Conservation (phyloP, 2,113 vertebrate genomes). For the Sinosuthora webbiana region DNA sequence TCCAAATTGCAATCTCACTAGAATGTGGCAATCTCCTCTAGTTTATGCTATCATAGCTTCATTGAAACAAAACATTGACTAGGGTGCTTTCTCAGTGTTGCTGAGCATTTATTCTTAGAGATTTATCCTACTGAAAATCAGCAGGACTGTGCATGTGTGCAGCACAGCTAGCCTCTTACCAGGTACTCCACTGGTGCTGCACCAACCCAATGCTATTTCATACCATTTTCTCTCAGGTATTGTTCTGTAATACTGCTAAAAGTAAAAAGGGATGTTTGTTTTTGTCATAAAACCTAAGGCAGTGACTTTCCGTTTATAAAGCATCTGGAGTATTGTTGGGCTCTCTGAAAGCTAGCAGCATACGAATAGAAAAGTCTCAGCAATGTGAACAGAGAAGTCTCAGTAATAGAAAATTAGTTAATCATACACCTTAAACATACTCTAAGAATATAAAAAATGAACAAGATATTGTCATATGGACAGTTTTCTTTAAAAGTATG, state of each 20-base stretch:
- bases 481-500: not conserved
- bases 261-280: not conserved
- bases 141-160: not conserved
- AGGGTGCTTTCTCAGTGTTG: not conserved
- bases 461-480: not conserved
- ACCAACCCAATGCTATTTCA: not conserved
- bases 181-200: not conserved
- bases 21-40: not conserved
- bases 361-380: not conserved
- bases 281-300: not conserved
- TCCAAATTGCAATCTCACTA: constrained; percentile 10
- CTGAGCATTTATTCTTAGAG: not conserved
- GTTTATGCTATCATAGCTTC: not conserved
- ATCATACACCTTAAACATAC: not conserved
- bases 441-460: not conserved
- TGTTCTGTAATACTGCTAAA: not conserved
- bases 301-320: not conserved
- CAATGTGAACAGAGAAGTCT: not conserved
- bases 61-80: not conserved
- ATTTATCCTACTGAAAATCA: not conserved
- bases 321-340: not conserved
- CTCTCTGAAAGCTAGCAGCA: not conserved
- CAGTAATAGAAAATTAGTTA: not conserved
- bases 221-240: not conserved
- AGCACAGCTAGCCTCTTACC: not conserved